Evolutionary conservation across 2,797 vertebrate species (phyloP).

Genomic region (Ctenopoma kingsleyae): DNA sequence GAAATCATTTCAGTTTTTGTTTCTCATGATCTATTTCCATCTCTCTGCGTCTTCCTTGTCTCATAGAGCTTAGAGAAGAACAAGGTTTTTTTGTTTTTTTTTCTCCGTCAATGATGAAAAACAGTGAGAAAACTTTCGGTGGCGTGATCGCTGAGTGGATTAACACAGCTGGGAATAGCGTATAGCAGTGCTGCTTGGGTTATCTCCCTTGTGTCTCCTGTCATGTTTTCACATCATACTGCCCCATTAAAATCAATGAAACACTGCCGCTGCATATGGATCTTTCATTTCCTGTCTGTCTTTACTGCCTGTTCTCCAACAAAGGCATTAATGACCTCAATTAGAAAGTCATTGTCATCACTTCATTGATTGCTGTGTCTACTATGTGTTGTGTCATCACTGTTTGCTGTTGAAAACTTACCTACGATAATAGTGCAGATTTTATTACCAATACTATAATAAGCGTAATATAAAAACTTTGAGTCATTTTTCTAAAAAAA

Average conservation of each 20-base stretch:
- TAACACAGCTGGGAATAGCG: conserved; percentile 79
- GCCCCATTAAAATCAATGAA: conserved; percentile 79
- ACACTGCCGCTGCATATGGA: conserved; percentile 55
- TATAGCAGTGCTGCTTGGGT: conserved; percentile 68
- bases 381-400: background rate
- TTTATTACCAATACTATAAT: no score
- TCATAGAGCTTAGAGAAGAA: conserved; percentile 67
- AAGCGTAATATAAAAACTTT: no score
- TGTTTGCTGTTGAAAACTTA: background rate
- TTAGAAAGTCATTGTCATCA: background rate
- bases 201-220: conserved; percentile 78
- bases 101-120: conserved; percentile 70
- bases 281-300: conserved; percentile 4
- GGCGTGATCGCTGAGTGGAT: conserved; percentile 73
- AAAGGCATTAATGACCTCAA: background rate
- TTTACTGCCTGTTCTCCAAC: background rate
- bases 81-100: conserved; percentile 33
- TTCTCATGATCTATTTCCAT: conserved; percentile 83
- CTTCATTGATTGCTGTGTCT: background rate
- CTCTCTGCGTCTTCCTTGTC: conserved; percentile 66
- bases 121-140: conserved; percentile 71
- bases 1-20: conserved; percentile 75
- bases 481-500: no score
- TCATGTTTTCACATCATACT: conserved; percentile 80
- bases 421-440: background rate